Conservation (phyloP, 1,140 invertebrate species). For the Planococcus citri region DNA sequence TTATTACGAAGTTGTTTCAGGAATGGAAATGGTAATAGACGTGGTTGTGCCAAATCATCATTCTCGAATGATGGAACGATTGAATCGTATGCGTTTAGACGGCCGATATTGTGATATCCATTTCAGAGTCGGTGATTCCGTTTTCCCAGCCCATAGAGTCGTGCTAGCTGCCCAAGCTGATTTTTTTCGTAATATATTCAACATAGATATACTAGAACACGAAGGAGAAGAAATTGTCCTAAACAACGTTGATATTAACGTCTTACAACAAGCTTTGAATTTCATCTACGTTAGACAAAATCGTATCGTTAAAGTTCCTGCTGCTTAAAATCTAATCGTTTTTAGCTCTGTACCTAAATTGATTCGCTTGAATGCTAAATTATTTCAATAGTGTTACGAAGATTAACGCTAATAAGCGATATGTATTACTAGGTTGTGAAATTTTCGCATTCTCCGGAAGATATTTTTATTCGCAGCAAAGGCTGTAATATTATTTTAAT, state of each 20-base stretch:
- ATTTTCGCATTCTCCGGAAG: no score
- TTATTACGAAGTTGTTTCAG: background rate
- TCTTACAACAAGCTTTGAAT: background rate
- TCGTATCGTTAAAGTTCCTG: background rate
- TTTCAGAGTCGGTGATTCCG: background rate
- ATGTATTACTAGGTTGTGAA: no score
- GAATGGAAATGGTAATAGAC: background rate
- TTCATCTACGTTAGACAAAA: background rate
- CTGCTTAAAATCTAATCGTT: background rate
- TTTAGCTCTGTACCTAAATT: no score
- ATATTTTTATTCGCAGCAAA: no score
- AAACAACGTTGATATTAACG: background rate
- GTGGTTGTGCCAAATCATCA: background rate
- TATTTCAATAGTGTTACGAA: no score
- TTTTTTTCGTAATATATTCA: background rate
- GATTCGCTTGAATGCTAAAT: no score
- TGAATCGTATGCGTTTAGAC: background rate
- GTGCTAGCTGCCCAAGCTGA: background rate
- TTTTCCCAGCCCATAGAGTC: background rate
- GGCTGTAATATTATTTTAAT: no score
- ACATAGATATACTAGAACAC: background rate
- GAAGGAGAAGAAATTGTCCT: background rate
- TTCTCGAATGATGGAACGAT: background rate
- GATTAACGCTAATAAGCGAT: no score
- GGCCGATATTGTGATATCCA: background rate